phyloP scores from a whole-genome alignment of 2,888 invertebrate genomes.

The Labia minor region DNA sequence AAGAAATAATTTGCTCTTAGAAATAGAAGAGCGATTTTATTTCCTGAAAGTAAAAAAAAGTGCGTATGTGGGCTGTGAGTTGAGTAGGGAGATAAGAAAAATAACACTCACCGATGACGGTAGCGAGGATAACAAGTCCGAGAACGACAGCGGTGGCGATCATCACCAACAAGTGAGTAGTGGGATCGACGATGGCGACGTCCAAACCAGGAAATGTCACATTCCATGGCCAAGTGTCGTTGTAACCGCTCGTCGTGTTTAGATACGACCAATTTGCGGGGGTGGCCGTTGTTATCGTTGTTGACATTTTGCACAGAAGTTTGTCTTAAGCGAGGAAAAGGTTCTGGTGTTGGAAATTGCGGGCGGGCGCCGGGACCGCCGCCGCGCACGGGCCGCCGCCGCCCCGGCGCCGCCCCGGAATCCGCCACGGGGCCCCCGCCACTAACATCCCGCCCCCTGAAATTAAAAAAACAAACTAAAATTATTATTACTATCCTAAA shows the following conservation, averaged over 20 bases:
- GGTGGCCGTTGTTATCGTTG: background rate
- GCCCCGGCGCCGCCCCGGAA: background rate
- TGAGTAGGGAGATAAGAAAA: too few species aligned
- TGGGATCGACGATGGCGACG: slow-evolving; percentile 33
- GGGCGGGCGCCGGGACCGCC: slow-evolving; percentile 13
- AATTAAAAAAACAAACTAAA: background rate
- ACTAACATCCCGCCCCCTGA: background rate
- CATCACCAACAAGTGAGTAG: slow-evolving; percentile 24
- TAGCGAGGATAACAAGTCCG: slow-evolving; percentile 26
- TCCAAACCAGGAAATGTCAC: background rate
- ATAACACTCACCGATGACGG: slow-evolving; percentile 27
- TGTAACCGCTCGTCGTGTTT: background rate
- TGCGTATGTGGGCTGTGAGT: too few species aligned
- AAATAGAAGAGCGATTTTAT: too few species aligned
- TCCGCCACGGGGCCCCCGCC: background rate
- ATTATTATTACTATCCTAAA: too few species aligned
- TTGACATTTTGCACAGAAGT: background rate
- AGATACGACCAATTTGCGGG: background rate
- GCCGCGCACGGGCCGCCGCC: background rate
- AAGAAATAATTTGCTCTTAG: too few species aligned
- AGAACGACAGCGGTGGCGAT: slow-evolving; percentile 41
- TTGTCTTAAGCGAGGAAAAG: background rate
- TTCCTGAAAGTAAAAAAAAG: too few species aligned
- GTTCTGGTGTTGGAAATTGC: background rate
- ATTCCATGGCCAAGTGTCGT: background rate